Conservation (phyloP, 2,797 vertebrate genomes). For the Sebastes flavidus region DNA sequence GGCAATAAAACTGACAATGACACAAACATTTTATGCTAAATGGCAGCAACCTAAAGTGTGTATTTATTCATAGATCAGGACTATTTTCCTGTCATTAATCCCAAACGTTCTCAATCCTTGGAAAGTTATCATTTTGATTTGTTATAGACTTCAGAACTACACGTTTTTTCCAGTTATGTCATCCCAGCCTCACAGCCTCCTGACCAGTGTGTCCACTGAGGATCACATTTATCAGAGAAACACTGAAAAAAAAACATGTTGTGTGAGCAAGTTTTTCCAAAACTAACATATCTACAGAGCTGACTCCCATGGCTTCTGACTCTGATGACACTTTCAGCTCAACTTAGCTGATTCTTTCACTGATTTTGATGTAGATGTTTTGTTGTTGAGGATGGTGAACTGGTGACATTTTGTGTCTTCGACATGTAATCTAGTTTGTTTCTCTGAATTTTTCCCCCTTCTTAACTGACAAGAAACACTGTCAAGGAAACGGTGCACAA, state of each 20-base stretch:
- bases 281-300: slow-evolving; percentile 1
- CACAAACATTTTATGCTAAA: not conserved
- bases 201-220: slow-evolving; percentile 29
- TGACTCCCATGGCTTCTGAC: slow-evolving; percentile 10
- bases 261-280: slow-evolving; percentile 36
- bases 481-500: slow-evolving; percentile 27
- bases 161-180: slow-evolving; percentile 37
- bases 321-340: rapidly evolving
- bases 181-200: slow-evolving; percentile 9
- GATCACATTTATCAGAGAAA: not conserved
- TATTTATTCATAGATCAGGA: not conserved
- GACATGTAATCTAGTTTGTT: not conserved
- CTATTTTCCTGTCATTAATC: not conserved
- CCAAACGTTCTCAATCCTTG: not conserved
- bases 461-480: slow-evolving; percentile 1
- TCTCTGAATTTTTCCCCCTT: not conserved
- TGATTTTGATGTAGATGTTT: not conserved
- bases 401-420: not conserved
- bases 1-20: not conserved
- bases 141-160: not conserved
- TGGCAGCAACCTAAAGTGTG: not conserved
- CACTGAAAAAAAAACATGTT: slow-evolving; percentile 8
- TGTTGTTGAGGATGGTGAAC: not conserved
- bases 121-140: not conserved
- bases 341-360: not conserved